Conservation (phyloP, 2,797 vertebrate genomes). For the Urophycis tenuis region DNA sequence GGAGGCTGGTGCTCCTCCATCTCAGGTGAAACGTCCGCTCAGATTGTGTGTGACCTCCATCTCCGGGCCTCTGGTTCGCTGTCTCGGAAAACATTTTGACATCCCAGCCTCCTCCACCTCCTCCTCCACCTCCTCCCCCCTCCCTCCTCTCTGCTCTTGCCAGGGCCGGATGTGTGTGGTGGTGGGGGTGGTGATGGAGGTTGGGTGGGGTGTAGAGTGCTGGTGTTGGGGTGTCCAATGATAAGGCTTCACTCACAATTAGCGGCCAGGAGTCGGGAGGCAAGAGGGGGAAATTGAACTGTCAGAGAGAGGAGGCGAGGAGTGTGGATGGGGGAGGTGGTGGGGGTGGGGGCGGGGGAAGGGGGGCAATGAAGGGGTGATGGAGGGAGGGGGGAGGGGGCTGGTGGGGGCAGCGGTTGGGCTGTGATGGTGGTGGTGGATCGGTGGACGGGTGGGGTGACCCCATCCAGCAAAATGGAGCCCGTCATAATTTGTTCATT, state of each 20-base stretch:
- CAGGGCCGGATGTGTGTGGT: background rate
- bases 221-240: slow-evolving; percentile 84
- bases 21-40: slow-evolving; percentile 58
- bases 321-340: slow-evolving; percentile 93
- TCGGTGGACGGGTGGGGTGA: slow-evolving; percentile 74
- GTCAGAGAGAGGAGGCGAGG: slow-evolving; percentile 99
- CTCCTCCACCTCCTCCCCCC: background rate
- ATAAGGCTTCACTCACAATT: slow-evolving; percentile 99
- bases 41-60: slow-evolving; percentile 80
- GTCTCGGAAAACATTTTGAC: slow-evolving; percentile 98
- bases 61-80: slow-evolving; percentile 69
- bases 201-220: slow-evolving; percentile 78
- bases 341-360: slow-evolving; percentile 84
- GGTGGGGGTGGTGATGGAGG: slow-evolving; percentile 53
- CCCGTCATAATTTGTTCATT: slow-evolving; percentile 99
- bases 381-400: slow-evolving; percentile 98
- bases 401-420: slow-evolving; percentile 92
- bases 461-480: slow-evolving; percentile 99
- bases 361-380: slow-evolving; percentile 98
- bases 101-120: slow-evolving; percentile 85
- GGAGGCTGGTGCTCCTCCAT: too few relatives aligned
- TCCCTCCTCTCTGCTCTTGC: background rate
- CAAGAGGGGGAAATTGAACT: slow-evolving; percentile 99
- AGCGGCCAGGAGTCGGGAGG: slow-evolving; percentile 98
- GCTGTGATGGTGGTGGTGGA: background rate